Base-by-base conservation (phyloP, 1,140 invertebrate species). In the Caligus rogercresseyi region DNA sequence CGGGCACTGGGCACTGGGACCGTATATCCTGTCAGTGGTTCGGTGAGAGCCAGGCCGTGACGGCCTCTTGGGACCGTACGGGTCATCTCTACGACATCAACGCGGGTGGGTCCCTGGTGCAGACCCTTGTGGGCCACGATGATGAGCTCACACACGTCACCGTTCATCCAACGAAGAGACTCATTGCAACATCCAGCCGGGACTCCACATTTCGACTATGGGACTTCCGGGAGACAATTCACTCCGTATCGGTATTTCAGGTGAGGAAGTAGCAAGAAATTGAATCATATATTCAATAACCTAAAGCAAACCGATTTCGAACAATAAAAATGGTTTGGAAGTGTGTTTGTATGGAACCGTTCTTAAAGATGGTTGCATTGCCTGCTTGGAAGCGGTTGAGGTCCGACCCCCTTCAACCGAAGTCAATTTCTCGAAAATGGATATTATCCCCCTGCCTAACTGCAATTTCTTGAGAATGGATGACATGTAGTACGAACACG, bases 131-230 rank as follows among this genome's bases (percentile, higher is more conserved):
- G 73, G 91, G 94, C 52, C 95, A 99, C 72, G 94, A 98, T 75
- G 87, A 93, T 72, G 93, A 97, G 75, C 73, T 98, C 24, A 97
- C 89, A 4, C 84, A 95, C 69, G 87, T 89, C 1, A 83, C 86
- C 13, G 85, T 89, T 4, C 93, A 98, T 78, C 83, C 86, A 61
- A 82, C 79, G 13, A 89, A 95, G 70, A 80, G 87, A 65, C 77
- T 99, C 11, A 88, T 95, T 26, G 89, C 97, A 0, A 98, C 95
- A 0, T 89, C 91, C 2, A 95, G 90, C 43, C 83, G 89, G 56
- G 95, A 98, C 71, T 93, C 89, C 14, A 98, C 95, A 3, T 98
- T 99, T 74, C 78, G 94, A 31, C 76, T 98, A 13, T 98, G 94
- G 93, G 95, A 98, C 75, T 93, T 98, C 71, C 77, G 95, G 65